phyloP scores from a whole-genome alignment of 2,113 vertebrate genomes.

The Mandrillus leucophaeus region DNA sequence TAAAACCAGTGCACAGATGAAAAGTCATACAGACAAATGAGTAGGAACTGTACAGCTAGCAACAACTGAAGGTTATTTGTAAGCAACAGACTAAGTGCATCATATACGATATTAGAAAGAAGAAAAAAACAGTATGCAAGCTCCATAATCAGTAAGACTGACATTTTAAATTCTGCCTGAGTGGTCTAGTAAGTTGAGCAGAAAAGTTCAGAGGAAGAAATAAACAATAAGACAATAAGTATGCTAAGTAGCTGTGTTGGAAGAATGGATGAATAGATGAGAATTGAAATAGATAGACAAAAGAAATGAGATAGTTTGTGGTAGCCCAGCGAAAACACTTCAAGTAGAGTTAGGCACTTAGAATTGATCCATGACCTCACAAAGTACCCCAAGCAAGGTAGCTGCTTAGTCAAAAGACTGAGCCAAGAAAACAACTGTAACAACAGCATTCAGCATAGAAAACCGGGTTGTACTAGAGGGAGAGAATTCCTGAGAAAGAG shows the following conservation, averaged over 20 bases:
- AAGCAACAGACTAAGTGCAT: background rate
- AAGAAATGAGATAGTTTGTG: background rate
- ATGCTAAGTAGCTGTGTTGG: background rate
- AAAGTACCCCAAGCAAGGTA: background rate
- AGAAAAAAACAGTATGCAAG: background rate
- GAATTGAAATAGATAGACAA: background rate
- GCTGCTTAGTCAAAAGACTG: background rate
- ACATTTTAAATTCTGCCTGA: conserved; percentile 13
- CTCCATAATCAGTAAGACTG: background rate
- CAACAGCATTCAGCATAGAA: background rate
- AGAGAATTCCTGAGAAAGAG: background rate
- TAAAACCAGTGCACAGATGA: background rate
- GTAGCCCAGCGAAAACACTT: background rate
- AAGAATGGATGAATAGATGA: conserved; percentile 24
- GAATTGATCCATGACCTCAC: background rate
- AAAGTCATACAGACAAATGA: background rate
- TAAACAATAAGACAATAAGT: background rate
- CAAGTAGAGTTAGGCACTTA: background rate
- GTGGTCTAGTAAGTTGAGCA: background rate
- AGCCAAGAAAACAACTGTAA: background rate
- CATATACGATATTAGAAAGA: background rate
- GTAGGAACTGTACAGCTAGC: background rate
- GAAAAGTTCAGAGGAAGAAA: conserved; percentile 38
- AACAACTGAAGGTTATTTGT: background rate
- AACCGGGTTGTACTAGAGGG: background rate